A percentile compares a stretch with the other conserved stretches of the same genome.
Evolutionary conservation across 2,888 invertebrate genomes (phyloP).

Genomic region (Drosophila paranaensis): DNA sequence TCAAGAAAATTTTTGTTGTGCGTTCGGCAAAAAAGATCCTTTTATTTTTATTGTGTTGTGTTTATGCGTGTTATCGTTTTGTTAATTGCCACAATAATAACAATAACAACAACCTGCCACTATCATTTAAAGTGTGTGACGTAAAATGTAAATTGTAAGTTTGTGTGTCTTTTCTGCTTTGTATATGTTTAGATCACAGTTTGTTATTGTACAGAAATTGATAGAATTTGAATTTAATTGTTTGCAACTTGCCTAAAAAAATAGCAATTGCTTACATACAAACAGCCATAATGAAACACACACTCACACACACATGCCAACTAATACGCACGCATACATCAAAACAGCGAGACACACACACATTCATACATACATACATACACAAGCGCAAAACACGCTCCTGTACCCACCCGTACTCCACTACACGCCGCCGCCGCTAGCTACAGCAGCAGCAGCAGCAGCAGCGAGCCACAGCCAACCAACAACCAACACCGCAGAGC

Average conservation of each 20-base stretch:
- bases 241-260: conserved; percentile 47
- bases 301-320: conserved; percentile 12
- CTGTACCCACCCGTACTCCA: conserved; percentile 77
- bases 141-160: conserved; percentile 78
- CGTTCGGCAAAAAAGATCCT: conserved; percentile 46
- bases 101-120: conserved; percentile 70
- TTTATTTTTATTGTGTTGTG: conserved; percentile 41
- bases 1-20: conserved; percentile 53
- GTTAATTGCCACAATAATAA: conserved; percentile 38
- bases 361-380: conserved; percentile 37
- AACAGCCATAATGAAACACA: conserved; percentile 42
- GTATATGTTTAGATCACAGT: conserved; percentile 28
- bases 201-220: conserved; percentile 47
- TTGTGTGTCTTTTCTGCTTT: conserved; percentile 7
- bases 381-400: conserved; percentile 77
- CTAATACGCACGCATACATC: conserved; percentile 29
- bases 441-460: conserved; percentile 50
- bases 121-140: conserved; percentile 43
- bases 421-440: conserved; percentile 56
- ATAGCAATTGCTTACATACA: conserved; percentile 51
- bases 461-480: conserved; percentile 63
- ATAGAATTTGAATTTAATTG: conserved; percentile 25
- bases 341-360: conserved; percentile 13
- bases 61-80: conserved; percentile 47
- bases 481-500: conserved; percentile 66